A percentile compares a stretch with the other conserved stretches of the same genome.
Evolutionary conservation across 2,888 invertebrate species (phyloP).

Genomic region (Microctonus aethiopoides): DNA sequence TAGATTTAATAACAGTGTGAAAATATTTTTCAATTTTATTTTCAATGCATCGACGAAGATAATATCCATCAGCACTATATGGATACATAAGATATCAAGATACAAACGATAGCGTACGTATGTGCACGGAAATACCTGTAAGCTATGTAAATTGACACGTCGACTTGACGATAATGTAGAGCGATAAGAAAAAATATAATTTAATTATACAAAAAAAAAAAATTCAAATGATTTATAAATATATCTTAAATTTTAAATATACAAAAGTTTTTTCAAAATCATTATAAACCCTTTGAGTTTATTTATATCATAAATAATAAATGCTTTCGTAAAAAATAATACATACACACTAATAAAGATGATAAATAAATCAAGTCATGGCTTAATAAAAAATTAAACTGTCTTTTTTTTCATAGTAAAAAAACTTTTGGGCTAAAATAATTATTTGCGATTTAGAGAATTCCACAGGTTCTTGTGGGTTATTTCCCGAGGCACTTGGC

Average conservation of each 20-base stretch:
- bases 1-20: no score
- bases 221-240: neutral
- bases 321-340: no score
- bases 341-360: neutral
- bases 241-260: no score
- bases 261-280: neutral
- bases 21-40: neutral
- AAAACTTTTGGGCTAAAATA: conserved; percentile 1
- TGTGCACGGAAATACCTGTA: conserved; percentile 8
- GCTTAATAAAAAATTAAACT: neutral
- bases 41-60: neutral
- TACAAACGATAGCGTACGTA: neutral
- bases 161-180: conserved; percentile 3
- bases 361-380: neutral
- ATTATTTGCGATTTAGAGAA: conserved; percentile 8
- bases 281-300: neutral
- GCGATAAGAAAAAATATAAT: conserved; percentile 14
- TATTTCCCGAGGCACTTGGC: neutral
- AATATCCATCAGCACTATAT: neutral
- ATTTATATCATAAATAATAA: neutral
- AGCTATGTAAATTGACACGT: conserved; percentile 20
- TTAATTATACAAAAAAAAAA: neutral
- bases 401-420: neutral
- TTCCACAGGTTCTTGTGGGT: neutral
- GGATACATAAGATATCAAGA: conserved; percentile 16